Conservation (phyloP, 2,113 vertebrate species). For the Propithecus coquereli region DNA sequence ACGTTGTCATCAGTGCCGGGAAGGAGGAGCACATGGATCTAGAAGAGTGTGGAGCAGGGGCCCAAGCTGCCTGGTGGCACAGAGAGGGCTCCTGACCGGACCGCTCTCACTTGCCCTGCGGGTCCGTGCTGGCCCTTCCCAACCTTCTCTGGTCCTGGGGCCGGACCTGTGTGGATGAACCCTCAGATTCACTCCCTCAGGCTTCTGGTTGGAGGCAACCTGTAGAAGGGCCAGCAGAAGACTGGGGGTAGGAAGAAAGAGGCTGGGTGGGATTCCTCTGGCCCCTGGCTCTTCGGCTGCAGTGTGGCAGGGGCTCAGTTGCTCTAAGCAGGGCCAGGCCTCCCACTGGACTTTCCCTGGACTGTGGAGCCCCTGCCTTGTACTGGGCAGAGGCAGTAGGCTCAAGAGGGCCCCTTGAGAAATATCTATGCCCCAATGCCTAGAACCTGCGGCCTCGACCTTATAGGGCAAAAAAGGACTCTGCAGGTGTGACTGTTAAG, state of each 20-base stretch:
- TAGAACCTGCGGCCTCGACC: neutral
- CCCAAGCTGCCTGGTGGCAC: neutral
- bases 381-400: accelerated
- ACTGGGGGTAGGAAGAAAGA: neutral
- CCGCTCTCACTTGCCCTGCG: accelerated
- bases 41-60: neutral
- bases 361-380: accelerated
- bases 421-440: neutral
- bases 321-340: neutral
- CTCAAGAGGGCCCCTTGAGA: neutral
- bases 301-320: accelerated
- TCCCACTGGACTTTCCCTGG: neutral
- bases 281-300: too few relatives aligned
- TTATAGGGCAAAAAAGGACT: neutral
- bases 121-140: neutral
- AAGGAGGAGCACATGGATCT: too few relatives aligned
- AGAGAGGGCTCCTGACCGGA: neutral
- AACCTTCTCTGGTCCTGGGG: too few relatives aligned
- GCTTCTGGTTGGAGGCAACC: neutral
- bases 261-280: accelerated
- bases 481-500: too few relatives aligned
- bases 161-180: neutral
- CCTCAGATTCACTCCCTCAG: neutral
- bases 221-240: neutral
- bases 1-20: accelerated